These are phyloP conservation scores for Epicauta chinensis DNA, from an alignment of 1,140 invertebrate genomes.

Conservation along the genomic window DNA sequence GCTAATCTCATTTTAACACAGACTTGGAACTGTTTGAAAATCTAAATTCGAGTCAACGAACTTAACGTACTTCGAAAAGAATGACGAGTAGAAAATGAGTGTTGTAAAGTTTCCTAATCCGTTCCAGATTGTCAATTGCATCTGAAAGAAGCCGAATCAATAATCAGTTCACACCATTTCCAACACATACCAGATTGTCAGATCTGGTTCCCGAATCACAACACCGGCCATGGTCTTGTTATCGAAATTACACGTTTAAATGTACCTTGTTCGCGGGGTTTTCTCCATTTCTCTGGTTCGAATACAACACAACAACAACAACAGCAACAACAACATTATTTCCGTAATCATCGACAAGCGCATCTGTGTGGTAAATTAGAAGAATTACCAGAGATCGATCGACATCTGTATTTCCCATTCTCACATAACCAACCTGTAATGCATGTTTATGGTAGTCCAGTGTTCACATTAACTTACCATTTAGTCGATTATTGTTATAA, in stretches of 20 bases:
- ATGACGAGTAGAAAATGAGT: too few relatives aligned
- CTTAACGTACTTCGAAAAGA: too few relatives aligned
- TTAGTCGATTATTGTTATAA: conserved; percentile 60
- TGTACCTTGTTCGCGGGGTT: conserved; percentile 54
- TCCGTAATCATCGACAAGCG: conserved; percentile 26
- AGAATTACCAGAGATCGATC: conserved; percentile 49
- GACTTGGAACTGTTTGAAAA: too few relatives aligned
- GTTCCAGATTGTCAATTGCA: conserved; percentile 42
- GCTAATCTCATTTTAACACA: too few relatives aligned
- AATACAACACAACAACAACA: conserved; percentile 28
- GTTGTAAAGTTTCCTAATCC: neutral
- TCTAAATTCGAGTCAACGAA: too few relatives aligned
- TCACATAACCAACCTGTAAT: conserved; percentile 43
- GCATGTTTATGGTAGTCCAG: conserved; percentile 50
- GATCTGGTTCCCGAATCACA: conserved; percentile 41
- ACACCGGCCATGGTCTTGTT: conserved; percentile 46
- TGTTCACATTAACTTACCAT: conserved; percentile 54
- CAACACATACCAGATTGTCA: conserved; percentile 38
- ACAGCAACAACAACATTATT: conserved; percentile 21
- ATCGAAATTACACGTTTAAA: conserved; percentile 55
- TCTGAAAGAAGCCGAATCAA: conserved; percentile 31
- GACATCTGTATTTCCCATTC: conserved; percentile 50
- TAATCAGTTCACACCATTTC: conserved; percentile 34
- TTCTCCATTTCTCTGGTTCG: conserved; percentile 46
- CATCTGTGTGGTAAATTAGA: conserved; percentile 56